Conservation (phyloP, 2,113 vertebrate species). For the Glaucidium brasilianum region DNA sequence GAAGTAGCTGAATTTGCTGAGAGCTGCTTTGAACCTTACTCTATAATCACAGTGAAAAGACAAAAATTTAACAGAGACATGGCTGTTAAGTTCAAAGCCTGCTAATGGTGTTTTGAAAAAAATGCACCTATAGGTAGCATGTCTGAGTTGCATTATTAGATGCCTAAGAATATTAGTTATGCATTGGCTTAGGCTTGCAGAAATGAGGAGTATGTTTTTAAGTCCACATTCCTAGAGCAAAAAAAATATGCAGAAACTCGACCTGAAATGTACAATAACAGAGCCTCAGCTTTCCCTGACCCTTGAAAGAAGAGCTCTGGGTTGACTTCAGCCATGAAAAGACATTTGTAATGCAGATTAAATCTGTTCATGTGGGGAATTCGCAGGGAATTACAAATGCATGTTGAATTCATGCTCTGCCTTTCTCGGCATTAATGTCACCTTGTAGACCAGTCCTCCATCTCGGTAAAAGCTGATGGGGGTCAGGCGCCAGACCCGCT, state of each 20-base stretch:
- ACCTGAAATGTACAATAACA: not conserved
- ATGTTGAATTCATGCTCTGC: not conserved
- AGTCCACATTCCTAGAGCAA: not conserved
- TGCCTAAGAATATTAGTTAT: not conserved
- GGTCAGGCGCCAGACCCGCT: not conserved
- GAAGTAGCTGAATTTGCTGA: not conserved
- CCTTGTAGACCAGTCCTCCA: not conserved
- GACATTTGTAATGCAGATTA: conserved; percentile 39
- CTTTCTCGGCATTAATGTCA: not conserved
- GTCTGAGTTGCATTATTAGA: not conserved
- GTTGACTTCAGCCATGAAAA: not conserved
- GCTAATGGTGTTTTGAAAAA: not conserved
- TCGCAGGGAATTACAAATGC: not conserved
- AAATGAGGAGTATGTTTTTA: not conserved
- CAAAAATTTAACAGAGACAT: not conserved
- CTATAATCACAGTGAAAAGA: not conserved
- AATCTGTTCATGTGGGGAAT: not conserved
- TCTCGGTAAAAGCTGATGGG: accelerated
- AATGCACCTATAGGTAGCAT: not conserved
- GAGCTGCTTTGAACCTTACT: not conserved
- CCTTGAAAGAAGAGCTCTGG: not conserved
- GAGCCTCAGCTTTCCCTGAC: not conserved
- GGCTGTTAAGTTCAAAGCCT: not conserved
- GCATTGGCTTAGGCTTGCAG: not conserved
- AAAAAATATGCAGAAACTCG: not conserved